phyloP scores from a whole-genome alignment of 1,140 invertebrate species.

The Diprion similis region DNA sequence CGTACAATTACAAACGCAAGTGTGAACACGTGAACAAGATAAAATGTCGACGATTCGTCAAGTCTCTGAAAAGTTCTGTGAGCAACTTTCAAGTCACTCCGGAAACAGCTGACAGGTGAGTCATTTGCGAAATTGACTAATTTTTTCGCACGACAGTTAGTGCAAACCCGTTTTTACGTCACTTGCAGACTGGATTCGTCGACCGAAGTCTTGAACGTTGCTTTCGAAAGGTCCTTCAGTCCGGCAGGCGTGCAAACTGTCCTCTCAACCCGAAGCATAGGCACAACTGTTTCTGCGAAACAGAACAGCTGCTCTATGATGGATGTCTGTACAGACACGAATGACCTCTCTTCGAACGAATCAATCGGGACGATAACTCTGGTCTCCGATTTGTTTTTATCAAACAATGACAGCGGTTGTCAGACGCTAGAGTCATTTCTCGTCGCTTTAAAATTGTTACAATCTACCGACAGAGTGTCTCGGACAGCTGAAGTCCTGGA shows the following conservation, averaged over 20 bases:
- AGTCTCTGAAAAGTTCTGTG: neutral
- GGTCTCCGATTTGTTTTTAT: neutral
- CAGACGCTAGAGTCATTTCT: neutral
- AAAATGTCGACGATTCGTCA: neutral
- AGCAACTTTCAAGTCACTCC: neutral
- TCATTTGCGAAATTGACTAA: neutral
- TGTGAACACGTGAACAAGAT: neutral
- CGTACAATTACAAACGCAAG: neutral
- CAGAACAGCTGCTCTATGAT: neutral
- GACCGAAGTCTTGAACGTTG: neutral
- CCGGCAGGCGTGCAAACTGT: neutral
- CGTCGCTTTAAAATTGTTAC: too few species aligned
- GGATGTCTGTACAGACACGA: neutral
- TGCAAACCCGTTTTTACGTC: neutral
- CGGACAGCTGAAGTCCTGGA: too few species aligned
- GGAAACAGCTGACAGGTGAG: neutral
- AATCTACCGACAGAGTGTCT: too few species aligned
- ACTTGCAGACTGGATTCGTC: neutral
- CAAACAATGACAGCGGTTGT: neutral
- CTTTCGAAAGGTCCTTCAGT: neutral
- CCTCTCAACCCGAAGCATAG: neutral
- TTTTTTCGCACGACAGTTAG: neutral
- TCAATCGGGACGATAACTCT: neutral
- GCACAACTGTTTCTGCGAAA: neutral
- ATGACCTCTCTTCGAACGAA: neutral